Base-by-base conservation (phyloP, 2,888 invertebrate genomes). In the Erebia palarica region DNA sequence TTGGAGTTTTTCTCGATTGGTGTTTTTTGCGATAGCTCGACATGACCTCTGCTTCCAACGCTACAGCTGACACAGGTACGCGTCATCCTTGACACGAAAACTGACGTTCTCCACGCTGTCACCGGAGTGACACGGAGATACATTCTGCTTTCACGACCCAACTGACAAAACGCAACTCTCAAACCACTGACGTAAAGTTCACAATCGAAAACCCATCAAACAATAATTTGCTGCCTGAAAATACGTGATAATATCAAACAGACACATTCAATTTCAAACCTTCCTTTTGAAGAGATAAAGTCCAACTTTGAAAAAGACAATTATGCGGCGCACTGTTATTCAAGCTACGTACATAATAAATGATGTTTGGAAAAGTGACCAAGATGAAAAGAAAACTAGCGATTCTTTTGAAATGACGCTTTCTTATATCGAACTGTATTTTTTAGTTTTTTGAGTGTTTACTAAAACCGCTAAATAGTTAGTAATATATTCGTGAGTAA, bases 21-120 rank as follows among this genome's bases (percentile, higher is more conserved):
- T n/a, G n/a, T 49, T 65, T 65, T 60, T 70, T 49, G 53, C 57
- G 42, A 69, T 75, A 75, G 71, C 68, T 70, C 69, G 65, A 49
- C 68, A 72, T 72, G 68, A 74, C 74, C 74, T 72, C 70, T 66
- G 70, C 47, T 70, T 71, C 76, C 63, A 73, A 68, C 73, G 61
- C 57, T 75, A 76, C 73, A 44, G 59, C 66, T 69, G 74, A 72
- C 75, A 71, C 71, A 71, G 75, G 75, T 74, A 68, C 71, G 69
- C 72, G 64, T 76, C 76, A 76, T 76, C 76, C 76, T 76, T 76
- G 74, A 76, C 76, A 76, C 74, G 75, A 71, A 76, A 76, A 73
- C 74, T 74, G 74, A 74, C 71, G 71, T 74, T 65, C 75, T 73
- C 66, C 68, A 75, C 69, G 75, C 65, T 74, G 75, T 74, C 76